Evolutionary conservation across 2,888 invertebrate species (phyloP).

Genomic region (Bombylius major): DNA sequence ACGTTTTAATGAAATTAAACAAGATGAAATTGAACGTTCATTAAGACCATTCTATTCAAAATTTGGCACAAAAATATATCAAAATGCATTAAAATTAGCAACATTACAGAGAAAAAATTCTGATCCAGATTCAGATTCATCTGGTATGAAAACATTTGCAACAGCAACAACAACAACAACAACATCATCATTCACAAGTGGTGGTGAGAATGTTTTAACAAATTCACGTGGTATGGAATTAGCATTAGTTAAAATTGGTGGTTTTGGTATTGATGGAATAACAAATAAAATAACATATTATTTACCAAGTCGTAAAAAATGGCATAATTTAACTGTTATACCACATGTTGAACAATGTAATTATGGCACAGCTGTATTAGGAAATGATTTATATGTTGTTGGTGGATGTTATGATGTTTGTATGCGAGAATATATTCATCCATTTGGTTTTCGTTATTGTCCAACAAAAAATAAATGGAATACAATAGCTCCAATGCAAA

Average conservation of each 20-base stretch:
- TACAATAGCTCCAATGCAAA: conserved; percentile 52
- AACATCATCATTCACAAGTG: neutral
- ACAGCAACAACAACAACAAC: neutral
- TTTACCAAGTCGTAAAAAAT: conserved; percentile 44
- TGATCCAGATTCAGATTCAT: neutral
- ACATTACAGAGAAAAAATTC: neutral
- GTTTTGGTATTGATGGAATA: conserved; percentile 52
- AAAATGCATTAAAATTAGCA: neutral
- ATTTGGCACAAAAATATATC: neutral
- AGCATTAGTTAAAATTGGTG: conserved; percentile 55
- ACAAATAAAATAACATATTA: conserved; percentile 56
- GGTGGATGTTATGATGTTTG: conserved; percentile 61
- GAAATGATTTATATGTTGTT: conserved; percentile 55
- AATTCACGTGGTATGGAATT: conserved; percentile 56
- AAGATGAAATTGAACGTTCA: conserved; percentile 8
- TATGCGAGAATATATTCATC: conserved; percentile 53
- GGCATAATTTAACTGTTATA: conserved; percentile 53
- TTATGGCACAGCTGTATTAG: conserved; percentile 54
- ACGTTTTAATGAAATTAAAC: conserved; percentile 23
- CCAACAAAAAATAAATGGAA: conserved; percentile 51
- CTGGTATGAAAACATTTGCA: neutral
- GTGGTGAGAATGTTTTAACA: conserved; percentile 29
- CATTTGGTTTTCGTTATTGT: conserved; percentile 54
- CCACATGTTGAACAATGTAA: conserved; percentile 64
- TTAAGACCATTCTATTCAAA: neutral